A percentile compares a stretch with the other conserved stretches of the same genome.
These are phyloP conservation scores for Alligator sinensis DNA, from an alignment of 2,113 vertebrate species.

Conservation along the genomic window DNA sequence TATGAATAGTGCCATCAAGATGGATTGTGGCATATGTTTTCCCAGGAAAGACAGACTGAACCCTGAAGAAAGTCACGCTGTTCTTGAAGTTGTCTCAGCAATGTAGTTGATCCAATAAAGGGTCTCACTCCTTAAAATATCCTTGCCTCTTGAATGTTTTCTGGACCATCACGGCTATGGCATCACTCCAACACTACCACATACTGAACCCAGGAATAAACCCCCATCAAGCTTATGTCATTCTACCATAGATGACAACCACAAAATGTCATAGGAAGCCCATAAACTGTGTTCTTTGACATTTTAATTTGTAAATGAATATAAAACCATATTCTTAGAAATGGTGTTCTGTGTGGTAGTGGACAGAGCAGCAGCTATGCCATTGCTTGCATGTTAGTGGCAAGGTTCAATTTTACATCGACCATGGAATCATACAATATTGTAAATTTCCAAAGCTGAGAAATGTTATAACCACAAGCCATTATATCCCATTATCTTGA, in stretches of 20 bases:
- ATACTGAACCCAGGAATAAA: background rate
- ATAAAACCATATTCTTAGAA: background rate
- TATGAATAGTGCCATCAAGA: background rate
- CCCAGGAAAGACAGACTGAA: background rate
- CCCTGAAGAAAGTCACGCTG: too few relatives aligned
- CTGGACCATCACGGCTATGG: too few relatives aligned
- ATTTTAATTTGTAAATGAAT: background rate
- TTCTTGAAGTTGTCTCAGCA: too few relatives aligned
- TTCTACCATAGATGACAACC: background rate
- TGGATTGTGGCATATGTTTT: background rate
- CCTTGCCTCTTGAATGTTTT: too few relatives aligned
- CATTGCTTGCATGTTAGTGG: background rate
- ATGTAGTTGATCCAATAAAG: too few relatives aligned
- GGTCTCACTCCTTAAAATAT: too few relatives aligned
- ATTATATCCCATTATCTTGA: constrained; percentile 45
- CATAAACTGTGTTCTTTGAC: background rate
- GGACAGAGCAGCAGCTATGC: background rate
- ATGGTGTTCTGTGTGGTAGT: background rate
- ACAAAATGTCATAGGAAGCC: background rate
- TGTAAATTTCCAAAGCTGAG: constrained; percentile 7
- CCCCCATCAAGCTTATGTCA: accelerated
- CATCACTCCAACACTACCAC: too few relatives aligned
- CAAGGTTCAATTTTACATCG: background rate
- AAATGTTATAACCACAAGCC: constrained; percentile 5
- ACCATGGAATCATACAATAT: background rate